These are phyloP conservation scores for Bembecia ichneumoniformis DNA, from an alignment of 2,888 invertebrate genomes.

Conservation along the genomic window DNA sequence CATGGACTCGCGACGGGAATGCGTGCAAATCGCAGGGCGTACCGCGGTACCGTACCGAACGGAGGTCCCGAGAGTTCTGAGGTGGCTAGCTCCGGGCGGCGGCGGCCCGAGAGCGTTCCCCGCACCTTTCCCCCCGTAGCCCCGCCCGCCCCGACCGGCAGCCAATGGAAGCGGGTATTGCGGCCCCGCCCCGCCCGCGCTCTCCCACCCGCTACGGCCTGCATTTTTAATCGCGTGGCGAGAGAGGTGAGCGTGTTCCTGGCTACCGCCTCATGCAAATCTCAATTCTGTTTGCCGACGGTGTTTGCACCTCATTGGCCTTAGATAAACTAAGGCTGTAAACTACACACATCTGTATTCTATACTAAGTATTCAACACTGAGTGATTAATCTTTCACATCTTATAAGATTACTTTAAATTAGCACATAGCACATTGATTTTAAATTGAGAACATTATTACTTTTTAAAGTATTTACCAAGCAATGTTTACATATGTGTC, in stretches of 20 bases:
- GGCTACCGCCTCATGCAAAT: slow-evolving; percentile 57
- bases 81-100: slow-evolving; percentile 53
- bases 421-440: too few relatives aligned
- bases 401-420: too few relatives aligned
- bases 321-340: slow-evolving; percentile 40
- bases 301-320: slow-evolving; percentile 48
- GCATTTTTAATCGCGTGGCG: slow-evolving; percentile 69
- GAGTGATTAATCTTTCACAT: too few relatives aligned
- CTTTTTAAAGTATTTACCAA: too few relatives aligned
- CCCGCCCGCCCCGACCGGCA: slow-evolving; percentile 11
- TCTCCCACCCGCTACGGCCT: slow-evolving; percentile 54
- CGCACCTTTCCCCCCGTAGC: slow-evolving; percentile 18
- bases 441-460: too few relatives aligned
- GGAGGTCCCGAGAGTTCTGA: slow-evolving; percentile 67
- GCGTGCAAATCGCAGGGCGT: slow-evolving; percentile 33
- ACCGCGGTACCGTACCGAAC: slow-evolving; percentile 63
- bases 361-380: too few relatives aligned
- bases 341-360: slow-evolving; percentile 23
- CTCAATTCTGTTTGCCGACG: slow-evolving; percentile 67
- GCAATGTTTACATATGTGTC: too few relatives aligned
- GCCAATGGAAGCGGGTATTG: slow-evolving; percentile 9
- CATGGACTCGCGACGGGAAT: slow-evolving; percentile 65
- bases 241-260: slow-evolving; percentile 54
- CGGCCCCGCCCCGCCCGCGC: slow-evolving; percentile 13
- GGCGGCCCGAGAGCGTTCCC: slow-evolving; percentile 28